Evolutionary conservation across 2,113 vertebrate genomes (phyloP), one percentile per base, ranked within the genome.

Genomic region (Strix uralensis): DNA sequence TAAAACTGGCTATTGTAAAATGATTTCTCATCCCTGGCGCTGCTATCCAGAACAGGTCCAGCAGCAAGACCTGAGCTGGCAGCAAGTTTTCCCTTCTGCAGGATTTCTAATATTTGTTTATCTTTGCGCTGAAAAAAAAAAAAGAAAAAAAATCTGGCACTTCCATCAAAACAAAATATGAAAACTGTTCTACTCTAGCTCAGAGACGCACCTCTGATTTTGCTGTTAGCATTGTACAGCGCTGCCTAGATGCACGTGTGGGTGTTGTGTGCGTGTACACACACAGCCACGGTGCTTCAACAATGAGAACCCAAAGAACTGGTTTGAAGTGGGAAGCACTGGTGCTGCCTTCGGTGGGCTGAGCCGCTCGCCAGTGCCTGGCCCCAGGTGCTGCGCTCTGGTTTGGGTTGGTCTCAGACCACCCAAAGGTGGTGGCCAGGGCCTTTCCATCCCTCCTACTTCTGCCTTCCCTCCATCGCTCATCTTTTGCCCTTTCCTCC

Each of bases 321-420:
- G 82, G 22, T 42, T 86, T 83, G 83, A 51, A 65, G 30, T 19
- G 77, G 65, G 32, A 58, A 59, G 13, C 32, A 10, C 42, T 63
- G 46, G 58, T 1, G 2, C 30, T 72, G 69, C 59, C 26, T 82
- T 61, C 2, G 0, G 4, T 12, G 14, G 20, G 61, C 70, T 38
- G 44, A 36, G 40, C 52, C 8, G 1, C 26, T 42, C 1, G 0
- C 14, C 18, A 46, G 27, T 0, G 0, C 22, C 59, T 46, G 34
- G 29, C 42, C 49, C 36, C 1, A 2, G 26, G 40, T 1, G 0
- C 63, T 40, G 57, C 6, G 5, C 29, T 46, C 36, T 61, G 55
- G 11, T 62, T 57, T 63, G 81, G 14, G 26, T 38, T 40, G 26
- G 44, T 61, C 61, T 67, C 4, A 4, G 9, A 66, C 17, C 32